These are phyloP conservation scores for Andrena fulva DNA, from an alignment of 2,888 invertebrate species.

Conservation along the genomic window DNA sequence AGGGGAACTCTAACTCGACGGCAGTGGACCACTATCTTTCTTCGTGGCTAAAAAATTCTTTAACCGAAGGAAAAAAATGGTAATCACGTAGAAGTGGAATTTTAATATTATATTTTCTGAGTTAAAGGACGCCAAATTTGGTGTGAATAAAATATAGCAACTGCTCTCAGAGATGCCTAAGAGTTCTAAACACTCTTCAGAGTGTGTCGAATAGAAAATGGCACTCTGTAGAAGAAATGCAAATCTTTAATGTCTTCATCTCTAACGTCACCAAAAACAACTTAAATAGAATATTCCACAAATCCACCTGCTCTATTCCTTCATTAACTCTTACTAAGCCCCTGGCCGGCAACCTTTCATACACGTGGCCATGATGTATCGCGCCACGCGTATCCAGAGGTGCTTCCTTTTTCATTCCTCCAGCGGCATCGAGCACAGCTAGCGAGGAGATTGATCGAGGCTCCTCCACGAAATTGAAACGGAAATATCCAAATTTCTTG, in stretches of 20 bases:
- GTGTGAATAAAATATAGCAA: neutral
- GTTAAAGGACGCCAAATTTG: neutral
- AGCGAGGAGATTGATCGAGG: conserved; percentile 44
- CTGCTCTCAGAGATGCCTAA: neutral
- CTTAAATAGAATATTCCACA: neutral
- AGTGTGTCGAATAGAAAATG: no score
- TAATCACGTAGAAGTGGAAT: neutral
- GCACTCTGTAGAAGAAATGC: neutral
- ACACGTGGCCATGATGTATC: conserved; percentile 5
- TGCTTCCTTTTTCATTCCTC: conserved; percentile 14
- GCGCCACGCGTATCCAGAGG: neutral
- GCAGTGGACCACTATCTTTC: neutral
- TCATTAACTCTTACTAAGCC: neutral
- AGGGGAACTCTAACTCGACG: neutral
- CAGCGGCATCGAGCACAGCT: conserved; percentile 13
- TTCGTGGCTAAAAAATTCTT: neutral
- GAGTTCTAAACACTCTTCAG: no score
- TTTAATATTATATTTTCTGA: neutral
- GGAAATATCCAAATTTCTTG: conserved; percentile 56
- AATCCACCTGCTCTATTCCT: neutral
- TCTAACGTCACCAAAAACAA: neutral
- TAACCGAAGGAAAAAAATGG: neutral
- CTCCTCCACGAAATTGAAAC: conserved; percentile 53
- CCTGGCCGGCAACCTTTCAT: neutral
- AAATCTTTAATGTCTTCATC: neutral